Evolutionary conservation across 2,888 invertebrate species (phyloP).

Genomic region (Xestia sexstrigata): DNA sequence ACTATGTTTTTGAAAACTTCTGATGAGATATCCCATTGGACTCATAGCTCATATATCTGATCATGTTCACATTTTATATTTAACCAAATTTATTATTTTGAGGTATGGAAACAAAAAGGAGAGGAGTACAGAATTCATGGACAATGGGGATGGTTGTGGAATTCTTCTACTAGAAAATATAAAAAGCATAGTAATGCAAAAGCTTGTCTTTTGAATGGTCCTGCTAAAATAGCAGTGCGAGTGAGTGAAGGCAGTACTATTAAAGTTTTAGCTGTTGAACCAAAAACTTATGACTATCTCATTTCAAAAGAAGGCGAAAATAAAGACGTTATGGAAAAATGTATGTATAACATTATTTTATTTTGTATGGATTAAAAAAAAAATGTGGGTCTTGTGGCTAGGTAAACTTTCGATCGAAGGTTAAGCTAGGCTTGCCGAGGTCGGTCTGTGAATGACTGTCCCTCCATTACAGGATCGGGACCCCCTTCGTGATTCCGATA

Average conservation of each 20-base stretch:
- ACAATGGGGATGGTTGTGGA: slow-evolving; percentile 99
- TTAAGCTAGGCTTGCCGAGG: neutral
- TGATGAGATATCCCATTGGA: neutral
- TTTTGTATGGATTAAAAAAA: too few species aligned
- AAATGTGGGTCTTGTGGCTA: too few species aligned
- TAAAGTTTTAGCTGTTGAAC: slow-evolving; percentile 95
- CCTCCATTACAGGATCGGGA: neutral
- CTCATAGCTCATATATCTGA: neutral
- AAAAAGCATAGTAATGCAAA: slow-evolving; percentile 82
- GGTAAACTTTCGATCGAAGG: neutral
- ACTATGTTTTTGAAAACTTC: neutral
- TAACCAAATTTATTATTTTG: slow-evolving; percentile 27
- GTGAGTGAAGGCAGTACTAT: slow-evolving; percentile 93
- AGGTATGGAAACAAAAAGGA: slow-evolving; percentile 98
- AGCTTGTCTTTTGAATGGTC: slow-evolving; percentile 88
- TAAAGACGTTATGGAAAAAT: slow-evolving; percentile 84
- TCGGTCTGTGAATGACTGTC: neutral
- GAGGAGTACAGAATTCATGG: slow-evolving; percentile 99
- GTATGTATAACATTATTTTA: slow-evolving; percentile 76
- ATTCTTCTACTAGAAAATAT: slow-evolving; percentile 93
- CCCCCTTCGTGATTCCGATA: neutral
- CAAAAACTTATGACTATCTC: slow-evolving; percentile 94
- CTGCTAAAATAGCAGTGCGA: slow-evolving; percentile 94
- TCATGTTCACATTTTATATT: neutral
- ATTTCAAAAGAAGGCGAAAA: slow-evolving; percentile 89